Conservation (phyloP, 2,797 vertebrate species). For the Chiloscyllium punctatum region DNA sequence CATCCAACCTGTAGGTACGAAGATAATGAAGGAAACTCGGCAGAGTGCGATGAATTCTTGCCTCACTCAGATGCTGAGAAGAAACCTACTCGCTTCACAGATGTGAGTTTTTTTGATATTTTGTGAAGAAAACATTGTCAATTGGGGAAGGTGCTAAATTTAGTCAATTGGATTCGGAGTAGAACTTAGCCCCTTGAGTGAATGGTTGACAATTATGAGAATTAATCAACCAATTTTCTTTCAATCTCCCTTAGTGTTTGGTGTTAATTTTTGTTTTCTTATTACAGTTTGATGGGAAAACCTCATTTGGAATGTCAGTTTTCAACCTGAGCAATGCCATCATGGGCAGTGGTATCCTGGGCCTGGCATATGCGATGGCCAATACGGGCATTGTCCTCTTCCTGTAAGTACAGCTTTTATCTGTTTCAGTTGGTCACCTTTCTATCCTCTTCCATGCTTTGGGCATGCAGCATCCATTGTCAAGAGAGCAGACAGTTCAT, state of each 20-base stretch:
- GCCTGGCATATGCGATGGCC: slow-evolving; percentile 94
- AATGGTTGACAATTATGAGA: not conserved
- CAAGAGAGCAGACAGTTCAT: not conserved
- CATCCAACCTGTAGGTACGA: slow-evolving; percentile 65
- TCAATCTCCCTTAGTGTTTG: not conserved
- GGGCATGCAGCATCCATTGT: too few species aligned
- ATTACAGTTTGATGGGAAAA: slow-evolving; percentile 90
- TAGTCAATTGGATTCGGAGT: not conserved
- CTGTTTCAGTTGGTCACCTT: not conserved
- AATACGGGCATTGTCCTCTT: slow-evolving; percentile 93
- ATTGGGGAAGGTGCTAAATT: not conserved
- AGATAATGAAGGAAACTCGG: slow-evolving; percentile 58
- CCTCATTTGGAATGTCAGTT: slow-evolving; percentile 94
- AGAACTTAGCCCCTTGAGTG: not conserved
- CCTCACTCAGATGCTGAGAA: slow-evolving; percentile 64
- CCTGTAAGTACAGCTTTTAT: slow-evolving; percentile 67
- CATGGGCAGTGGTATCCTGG: slow-evolving; percentile 97
- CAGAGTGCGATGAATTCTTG: slow-evolving; percentile 77
- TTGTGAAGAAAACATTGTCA: not conserved
- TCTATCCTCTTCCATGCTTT: not conserved
- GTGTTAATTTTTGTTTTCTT: not conserved
- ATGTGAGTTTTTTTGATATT: slow-evolving; percentile 62
- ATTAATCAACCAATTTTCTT: not conserved
- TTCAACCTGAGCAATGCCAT: slow-evolving; percentile 98
- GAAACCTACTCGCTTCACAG: slow-evolving; percentile 79